These are phyloP conservation scores for Orchesellides sinensis DNA, from an alignment of 2,888 invertebrate genomes.

Conservation along the genomic window DNA sequence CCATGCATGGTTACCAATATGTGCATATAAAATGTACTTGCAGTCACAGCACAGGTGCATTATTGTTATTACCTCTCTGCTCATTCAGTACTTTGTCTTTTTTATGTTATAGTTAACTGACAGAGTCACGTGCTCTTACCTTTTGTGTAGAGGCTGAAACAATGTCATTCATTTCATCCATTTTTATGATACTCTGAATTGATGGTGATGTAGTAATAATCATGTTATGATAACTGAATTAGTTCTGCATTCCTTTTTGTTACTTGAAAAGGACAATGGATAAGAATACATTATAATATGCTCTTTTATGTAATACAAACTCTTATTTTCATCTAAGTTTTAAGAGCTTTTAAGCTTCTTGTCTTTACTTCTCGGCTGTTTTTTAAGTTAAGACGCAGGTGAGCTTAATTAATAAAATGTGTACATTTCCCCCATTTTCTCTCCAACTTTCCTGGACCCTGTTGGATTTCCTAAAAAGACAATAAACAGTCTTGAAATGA, in stretches of 20 bases:
- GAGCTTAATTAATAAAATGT: background rate
- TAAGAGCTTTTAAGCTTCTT: too few relatives aligned
- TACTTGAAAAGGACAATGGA: slow-evolving; percentile 18
- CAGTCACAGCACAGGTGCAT: background rate
- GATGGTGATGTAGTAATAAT: slow-evolving; percentile 15
- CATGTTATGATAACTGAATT: slow-evolving; percentile 32
- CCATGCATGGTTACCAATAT: background rate
- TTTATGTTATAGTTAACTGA: slow-evolving; percentile 36
- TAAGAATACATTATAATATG: too few relatives aligned
- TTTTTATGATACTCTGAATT: slow-evolving; percentile 21
- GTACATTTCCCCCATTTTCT: too few relatives aligned
- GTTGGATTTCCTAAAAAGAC: too few relatives aligned
- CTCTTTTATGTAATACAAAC: slow-evolving; percentile 1
- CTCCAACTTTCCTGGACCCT: background rate
- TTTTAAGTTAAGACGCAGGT: too few relatives aligned
- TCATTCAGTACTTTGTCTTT: background rate
- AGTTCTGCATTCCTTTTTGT: slow-evolving; percentile 22
- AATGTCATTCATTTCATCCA: slow-evolving; percentile 54
- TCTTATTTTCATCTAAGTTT: slow-evolving; percentile 25
- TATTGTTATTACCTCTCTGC: slow-evolving; percentile 1
- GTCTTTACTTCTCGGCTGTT: too few relatives aligned
- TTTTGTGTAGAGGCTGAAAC: slow-evolving; percentile 47
- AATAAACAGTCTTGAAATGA: too few relatives aligned
- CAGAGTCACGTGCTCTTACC: slow-evolving; percentile 57
- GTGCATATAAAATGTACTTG: background rate